These are phyloP conservation scores for Lasioglossum figueresi DNA, from an alignment of 2,888 invertebrate genomes.

Conservation along the genomic window DNA sequence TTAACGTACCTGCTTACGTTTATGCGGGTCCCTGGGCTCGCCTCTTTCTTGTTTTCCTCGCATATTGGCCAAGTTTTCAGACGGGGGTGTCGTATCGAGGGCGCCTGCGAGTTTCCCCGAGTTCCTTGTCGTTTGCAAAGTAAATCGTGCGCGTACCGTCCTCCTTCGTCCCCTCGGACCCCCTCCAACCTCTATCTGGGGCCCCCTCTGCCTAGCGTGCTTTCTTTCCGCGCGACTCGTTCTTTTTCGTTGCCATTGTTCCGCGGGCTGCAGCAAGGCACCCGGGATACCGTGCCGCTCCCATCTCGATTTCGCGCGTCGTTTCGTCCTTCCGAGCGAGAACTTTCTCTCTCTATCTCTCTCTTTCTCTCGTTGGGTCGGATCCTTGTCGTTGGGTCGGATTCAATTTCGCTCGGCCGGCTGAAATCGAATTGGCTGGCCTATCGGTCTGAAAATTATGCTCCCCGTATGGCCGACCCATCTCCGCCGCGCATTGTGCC, in stretches of 20 bases:
- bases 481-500: not conserved
- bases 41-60: slow-evolving; percentile 78
- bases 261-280: slow-evolving; percentile 1
- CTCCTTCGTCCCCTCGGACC: not conserved
- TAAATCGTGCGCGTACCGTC: slow-evolving; percentile 70
- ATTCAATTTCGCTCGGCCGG: slow-evolving; percentile 53
- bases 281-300: not conserved
- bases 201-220: slow-evolving; percentile 23
- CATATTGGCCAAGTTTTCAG: slow-evolving; percentile 80
- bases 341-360: not conserved
- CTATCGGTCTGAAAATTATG: slow-evolving; percentile 51
- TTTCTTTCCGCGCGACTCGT: slow-evolving; percentile 24
- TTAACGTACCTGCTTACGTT: slow-evolving; percentile 75
- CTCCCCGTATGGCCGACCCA: slow-evolving; percentile 24
- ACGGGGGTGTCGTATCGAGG: slow-evolving; percentile 74
- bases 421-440: slow-evolving; percentile 47
- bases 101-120: slow-evolving; percentile 73
- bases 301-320: slow-evolving; percentile 46
- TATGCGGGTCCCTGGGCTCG: slow-evolving; percentile 63
- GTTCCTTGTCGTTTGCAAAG: slow-evolving; percentile 73
- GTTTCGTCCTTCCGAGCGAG: slow-evolving; percentile 33
- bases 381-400: slow-evolving; percentile 38
- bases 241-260: slow-evolving; percentile 17
- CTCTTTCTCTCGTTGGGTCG: slow-evolving; percentile 30
- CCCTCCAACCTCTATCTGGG: not conserved